Percentiles rank a stretch among this genome's conserved stretches.
phyloP scores from a whole-genome alignment of 2,113 vertebrate genomes.

The Marmota monax region DNA sequence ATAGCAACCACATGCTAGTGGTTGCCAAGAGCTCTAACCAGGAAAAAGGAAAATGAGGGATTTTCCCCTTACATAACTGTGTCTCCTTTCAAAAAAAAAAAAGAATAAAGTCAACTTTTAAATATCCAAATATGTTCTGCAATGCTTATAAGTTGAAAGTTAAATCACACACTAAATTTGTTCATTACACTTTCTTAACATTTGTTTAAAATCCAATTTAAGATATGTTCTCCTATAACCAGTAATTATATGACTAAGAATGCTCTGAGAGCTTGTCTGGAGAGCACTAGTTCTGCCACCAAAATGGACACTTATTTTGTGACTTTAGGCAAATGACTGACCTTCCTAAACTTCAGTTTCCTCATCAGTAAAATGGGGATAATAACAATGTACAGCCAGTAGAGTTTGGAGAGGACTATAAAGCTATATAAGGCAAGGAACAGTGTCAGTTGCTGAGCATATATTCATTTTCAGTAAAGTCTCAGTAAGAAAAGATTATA shows the following conservation, averaged over 20 bases:
- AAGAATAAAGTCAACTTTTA: constrained; percentile 7
- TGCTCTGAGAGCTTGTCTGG: not conserved
- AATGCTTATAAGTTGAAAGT: not conserved
- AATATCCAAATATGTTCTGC: not conserved
- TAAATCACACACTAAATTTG: not conserved
- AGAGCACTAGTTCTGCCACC: not conserved
- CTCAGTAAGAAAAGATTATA: not conserved
- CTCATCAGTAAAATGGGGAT: not conserved
- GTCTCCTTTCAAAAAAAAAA: not conserved
- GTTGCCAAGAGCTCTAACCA: constrained; percentile 22
- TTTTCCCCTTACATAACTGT: not conserved
- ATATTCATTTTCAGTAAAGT: rapidly evolving
- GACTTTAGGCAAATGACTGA: not conserved
- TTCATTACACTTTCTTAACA: not conserved
- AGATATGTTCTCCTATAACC: not conserved
- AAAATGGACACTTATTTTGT: not conserved
- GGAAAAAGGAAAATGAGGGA: not conserved
- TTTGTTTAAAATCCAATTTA: not conserved
- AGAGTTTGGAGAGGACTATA: not conserved
- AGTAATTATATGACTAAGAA: not conserved
- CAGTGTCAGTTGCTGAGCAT: not conserved
- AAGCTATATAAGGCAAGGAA: not conserved
- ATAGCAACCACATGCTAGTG: not conserved
- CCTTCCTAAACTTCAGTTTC: not conserved
- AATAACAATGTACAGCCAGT: not conserved